A percentile compares a stretch with the other conserved stretches of the same genome.
Conservation (phyloP, 2,888 invertebrate genomes). For the Dynastes tityus region DNA sequence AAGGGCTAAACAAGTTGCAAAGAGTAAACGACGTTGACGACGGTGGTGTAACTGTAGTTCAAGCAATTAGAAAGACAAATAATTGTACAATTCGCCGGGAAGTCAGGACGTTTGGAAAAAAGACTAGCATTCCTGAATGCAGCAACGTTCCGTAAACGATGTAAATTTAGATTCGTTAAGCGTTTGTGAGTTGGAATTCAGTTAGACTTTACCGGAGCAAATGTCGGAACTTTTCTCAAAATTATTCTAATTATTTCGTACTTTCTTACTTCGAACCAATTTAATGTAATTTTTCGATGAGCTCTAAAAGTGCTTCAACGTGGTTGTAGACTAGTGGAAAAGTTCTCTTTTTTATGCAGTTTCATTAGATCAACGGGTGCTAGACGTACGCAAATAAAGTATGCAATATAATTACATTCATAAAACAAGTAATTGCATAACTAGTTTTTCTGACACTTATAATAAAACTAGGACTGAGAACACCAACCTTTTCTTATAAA, state of each 20-base stretch:
- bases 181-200: conserved; percentile 3
- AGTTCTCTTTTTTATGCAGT: neutral
- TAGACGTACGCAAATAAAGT: neutral
- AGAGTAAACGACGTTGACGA: neutral
- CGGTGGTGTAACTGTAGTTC: neutral
- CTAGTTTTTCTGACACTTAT: no score
- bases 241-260: conserved; percentile 36
- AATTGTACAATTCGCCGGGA: conserved; percentile 7
- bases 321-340: neutral
- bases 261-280: conserved; percentile 14
- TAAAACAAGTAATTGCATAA: no score
- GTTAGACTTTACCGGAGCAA: neutral
- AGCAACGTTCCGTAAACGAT: conserved; percentile 5
- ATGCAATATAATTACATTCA: neutral
- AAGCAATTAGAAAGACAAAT: conserved; percentile 15
- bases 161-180: conserved; percentile 14
- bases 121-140: conserved; percentile 3
- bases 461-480: no score
- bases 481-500: no score
- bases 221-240: conserved; percentile 5
- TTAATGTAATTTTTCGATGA: conserved; percentile 27
- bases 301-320: neutral
- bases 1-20: neutral
- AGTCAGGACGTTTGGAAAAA: neutral
- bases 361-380: neutral